phyloP scores from a whole-genome alignment of 2,797 vertebrate species.

The Craterocephalus amniculus region DNA sequence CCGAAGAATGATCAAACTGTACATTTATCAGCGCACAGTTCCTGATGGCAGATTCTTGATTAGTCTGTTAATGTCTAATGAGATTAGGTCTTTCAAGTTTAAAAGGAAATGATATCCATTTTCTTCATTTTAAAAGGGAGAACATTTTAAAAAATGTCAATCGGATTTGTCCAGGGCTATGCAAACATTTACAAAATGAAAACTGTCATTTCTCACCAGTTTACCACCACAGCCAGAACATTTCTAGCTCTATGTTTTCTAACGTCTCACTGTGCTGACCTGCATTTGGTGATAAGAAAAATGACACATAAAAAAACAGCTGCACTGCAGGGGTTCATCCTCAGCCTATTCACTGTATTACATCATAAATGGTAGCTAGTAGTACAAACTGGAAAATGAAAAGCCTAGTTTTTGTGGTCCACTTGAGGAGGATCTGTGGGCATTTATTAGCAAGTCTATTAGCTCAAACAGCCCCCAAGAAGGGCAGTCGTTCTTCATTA shows the following conservation, averaged over 20 bases:
- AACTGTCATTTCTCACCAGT: constrained; percentile 7
- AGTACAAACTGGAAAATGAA: background rate
- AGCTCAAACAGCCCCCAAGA: background rate
- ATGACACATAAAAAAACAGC: constrained; percentile 32
- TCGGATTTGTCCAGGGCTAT: background rate
- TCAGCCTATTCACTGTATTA: constrained; percentile 3
- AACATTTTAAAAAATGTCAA: background rate
- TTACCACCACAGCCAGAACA: constrained; percentile 26
- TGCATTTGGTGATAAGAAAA: constrained; percentile 38
- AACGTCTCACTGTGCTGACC: constrained; percentile 32
- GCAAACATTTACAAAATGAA: background rate
- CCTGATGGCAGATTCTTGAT: background rate
- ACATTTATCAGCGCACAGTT: background rate
- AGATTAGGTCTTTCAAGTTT: background rate
- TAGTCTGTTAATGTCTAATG: background rate
- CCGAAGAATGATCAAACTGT: background rate
- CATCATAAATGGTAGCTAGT: constrained; percentile 8
- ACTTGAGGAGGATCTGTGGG: background rate
- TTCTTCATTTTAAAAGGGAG: background rate
- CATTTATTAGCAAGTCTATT: background rate
- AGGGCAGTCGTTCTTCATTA: background rate
- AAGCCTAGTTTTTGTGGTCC: background rate
- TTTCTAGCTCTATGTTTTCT: constrained; percentile 26
- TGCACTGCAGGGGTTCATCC: constrained; percentile 33
- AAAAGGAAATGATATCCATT: background rate